Evolutionary conservation across 2,888 invertebrate genomes (phyloP), one percentile per base, ranked within the genome.

Genomic region (Synanthedon andrenaeformis): DNA sequence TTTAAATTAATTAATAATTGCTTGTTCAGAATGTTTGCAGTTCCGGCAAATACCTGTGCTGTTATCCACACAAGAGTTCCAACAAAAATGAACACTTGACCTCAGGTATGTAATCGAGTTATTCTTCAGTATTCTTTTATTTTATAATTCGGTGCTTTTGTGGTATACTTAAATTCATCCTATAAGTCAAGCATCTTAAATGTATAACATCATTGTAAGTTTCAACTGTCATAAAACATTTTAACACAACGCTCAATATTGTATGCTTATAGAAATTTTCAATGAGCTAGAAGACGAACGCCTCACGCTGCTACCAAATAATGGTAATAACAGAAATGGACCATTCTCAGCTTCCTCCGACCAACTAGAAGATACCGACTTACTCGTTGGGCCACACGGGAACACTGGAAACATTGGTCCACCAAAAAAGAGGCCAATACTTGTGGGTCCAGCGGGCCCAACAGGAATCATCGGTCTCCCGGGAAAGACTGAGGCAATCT

Each of bases 41-140:
- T 41, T 75, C 76, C 0, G 91, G 90, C 8, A 91, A 91, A 69
- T 89, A 85, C 59, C 89, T 92, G 57, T 92, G 92, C 67, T 92
- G 92, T 65, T 91, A 89, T 73, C n/a, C 45, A 14, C 45, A 45
- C 13, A 88, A 88, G 54, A 72, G 76, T 58, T 69, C 74, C 1
- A 66, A 63, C 53, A 64, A 65, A 42, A 42, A 6, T 53, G 49
- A 42, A 42, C 68, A 65, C 3, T 64, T 45, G 14, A 49, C 13
- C 12, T 49, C 49, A 49, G 49, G 49, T 49, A 13, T 2, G 45
- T 45, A 45, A 45, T 13, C 5, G 35, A 35, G 23, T 23, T 23
- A 23, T 23, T 23, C 1, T 23, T n/a, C n/a, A n/a, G n/a, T n/a
- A n/a, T n/a, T 23, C 1, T 23, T 35, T 35, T 35, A 10, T 35